Evolutionary conservation across 2,113 vertebrate species (phyloP), one percentile per base, ranked within the genome.

Genomic region (Apistogramma diplotaenia): DNA sequence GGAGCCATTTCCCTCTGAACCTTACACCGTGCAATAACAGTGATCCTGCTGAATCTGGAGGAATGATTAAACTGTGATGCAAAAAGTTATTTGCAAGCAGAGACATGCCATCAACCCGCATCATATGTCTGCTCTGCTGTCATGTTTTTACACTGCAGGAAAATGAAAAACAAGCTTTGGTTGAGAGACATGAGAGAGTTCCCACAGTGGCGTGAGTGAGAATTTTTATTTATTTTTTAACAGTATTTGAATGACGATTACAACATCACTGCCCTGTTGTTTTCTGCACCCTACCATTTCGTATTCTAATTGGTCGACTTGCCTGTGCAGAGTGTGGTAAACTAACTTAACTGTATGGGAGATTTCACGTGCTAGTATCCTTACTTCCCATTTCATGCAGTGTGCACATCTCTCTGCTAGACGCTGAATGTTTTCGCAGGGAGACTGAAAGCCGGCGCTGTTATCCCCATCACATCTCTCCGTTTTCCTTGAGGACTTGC

Each of bases 41-140:
- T 16, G 27, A 37, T 70, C 37, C 62, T 1, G 6, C 21, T 27
- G 29, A 55, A 79, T 79, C 76, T 58, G 65, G 25, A 70, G 6
- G 65, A 51, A 70, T 70, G 43, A 51, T 51, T 43, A 58, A 23
- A 74, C 54, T 46, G 8, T 43, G 23, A 71, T 74, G 79, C 57
- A 74, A 49, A 83, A 65, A 65, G 78, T n/a, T 74, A 78, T 55
- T 5, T 76, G 70, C 88, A 87, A 67, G 89, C 56, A 73, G 33
- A 73, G 57, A 78, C 89, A 77, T 43, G 67, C 79, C 83, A 87
- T 72, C 40, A 25, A 27, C 83, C 87, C 74, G 40, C 87, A 91
- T 85, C 65, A 70, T 70, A 13, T 19, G 4, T 70, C 74, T 73
- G 60, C 54, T 55, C 29, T 21, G 0, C 76, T 51, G 61, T 85